Conservation (phyloP, 2,113 vertebrate species). For the Aegypius monachus region DNA sequence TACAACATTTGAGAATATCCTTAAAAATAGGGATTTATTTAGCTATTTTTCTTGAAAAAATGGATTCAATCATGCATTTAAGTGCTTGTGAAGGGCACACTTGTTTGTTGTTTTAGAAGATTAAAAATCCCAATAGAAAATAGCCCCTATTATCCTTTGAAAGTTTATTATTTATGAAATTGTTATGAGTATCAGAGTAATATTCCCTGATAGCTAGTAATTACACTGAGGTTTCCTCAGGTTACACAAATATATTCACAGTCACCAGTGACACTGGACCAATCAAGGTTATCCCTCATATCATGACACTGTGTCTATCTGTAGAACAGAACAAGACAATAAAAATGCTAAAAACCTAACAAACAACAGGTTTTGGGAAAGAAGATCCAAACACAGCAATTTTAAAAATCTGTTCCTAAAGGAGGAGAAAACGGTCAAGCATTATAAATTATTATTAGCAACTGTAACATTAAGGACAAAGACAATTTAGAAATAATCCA, state of each 20-base stretch:
- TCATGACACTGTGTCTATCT: background rate
- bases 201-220: background rate
- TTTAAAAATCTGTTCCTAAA: background rate
- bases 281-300: background rate
- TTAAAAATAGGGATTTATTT: background rate
- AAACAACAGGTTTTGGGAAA: background rate
- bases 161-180: background rate
- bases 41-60: background rate
- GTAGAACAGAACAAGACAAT: background rate
- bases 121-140: background rate
- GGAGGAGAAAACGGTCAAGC: background rate
- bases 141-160: background rate
- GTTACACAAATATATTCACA: background rate
- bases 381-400: background rate
- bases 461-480: background rate
- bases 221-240: background rate
- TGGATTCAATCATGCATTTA: background rate
- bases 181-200: background rate
- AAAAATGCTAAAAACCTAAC: background rate
- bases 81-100: background rate
- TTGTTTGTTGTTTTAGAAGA: background rate
- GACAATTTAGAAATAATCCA: constrained; percentile 42
- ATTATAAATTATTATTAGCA: constrained; percentile 50
- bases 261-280: background rate
- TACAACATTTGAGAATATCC: background rate